Conservation (phyloP, 2,888 invertebrate species). For the Brachyopa scutellaris region DNA sequence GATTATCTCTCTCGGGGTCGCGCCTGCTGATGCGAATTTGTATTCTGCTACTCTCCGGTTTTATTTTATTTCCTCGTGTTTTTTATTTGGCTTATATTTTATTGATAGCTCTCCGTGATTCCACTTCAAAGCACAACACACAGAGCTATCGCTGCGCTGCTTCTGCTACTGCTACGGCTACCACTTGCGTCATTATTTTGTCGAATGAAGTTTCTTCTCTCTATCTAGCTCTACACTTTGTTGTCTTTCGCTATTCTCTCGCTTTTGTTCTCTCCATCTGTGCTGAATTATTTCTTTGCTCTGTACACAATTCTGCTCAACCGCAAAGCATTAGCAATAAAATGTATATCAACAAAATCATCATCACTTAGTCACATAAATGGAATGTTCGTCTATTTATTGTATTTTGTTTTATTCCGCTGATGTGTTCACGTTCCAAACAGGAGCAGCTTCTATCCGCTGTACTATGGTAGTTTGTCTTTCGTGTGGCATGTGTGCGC, state of each 20-base stretch:
- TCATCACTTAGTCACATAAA: conserved; percentile 43
- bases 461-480: background rate
- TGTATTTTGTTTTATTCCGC: conserved; percentile 4
- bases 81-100: background rate
- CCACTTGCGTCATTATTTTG: conserved; percentile 10
- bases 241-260: background rate
- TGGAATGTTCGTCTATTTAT: conserved; percentile 30
- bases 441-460: conserved; percentile 1
- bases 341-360: conserved; percentile 46
- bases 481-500: conserved; percentile 18
- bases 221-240: background rate
- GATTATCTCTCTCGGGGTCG: conserved; percentile 29
- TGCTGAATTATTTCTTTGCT: background rate
- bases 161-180: background rate
- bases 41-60: conserved; percentile 20
- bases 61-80: conserved; percentile 1
- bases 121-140: background rate
- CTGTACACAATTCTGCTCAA: background rate
- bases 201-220: conserved; percentile 7
- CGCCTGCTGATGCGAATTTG: conserved; percentile 11
- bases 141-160: background rate
- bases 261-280: background rate
- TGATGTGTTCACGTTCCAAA: background rate
- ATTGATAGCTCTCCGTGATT: background rate
- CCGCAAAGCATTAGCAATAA: conserved; percentile 30